Conservation (phyloP, 2,888 invertebrate genomes). For the Heliconius ethilla region DNA sequence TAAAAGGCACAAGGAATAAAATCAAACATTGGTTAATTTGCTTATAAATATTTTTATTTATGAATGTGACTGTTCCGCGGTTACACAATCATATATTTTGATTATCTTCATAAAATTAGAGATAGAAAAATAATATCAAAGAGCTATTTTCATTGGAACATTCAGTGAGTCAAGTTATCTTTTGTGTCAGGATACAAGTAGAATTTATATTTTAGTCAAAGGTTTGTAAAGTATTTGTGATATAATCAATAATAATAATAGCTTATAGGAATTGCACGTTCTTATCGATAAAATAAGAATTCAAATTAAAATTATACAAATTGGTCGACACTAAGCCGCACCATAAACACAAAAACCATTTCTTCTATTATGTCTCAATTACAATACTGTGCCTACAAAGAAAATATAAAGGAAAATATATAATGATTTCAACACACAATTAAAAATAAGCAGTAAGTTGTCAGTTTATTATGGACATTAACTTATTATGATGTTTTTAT, state of each 20-base stretch:
- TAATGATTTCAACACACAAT: slow-evolving; percentile 75
- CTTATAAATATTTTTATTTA: slow-evolving; percentile 80
- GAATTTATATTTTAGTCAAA: slow-evolving; percentile 56
- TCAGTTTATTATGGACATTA: slow-evolving; percentile 69
- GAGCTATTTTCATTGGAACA: slow-evolving; percentile 77
- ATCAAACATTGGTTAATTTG: slow-evolving; percentile 66
- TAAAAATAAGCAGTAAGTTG: slow-evolving; percentile 58
- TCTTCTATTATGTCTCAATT: slow-evolving; percentile 74
- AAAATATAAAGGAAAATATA: slow-evolving; percentile 63
- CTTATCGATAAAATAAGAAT: slow-evolving; percentile 57
- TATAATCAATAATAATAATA: slow-evolving; percentile 32
- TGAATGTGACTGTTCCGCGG: slow-evolving; percentile 76
- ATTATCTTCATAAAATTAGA: slow-evolving; percentile 80
- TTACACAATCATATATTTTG: slow-evolving; percentile 76
- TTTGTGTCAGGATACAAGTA: slow-evolving; percentile 46
- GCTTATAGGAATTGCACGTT: slow-evolving; percentile 50
- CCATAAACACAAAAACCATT: slow-evolving; percentile 62
- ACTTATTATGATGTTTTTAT: slow-evolving; percentile 71
- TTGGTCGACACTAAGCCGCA: slow-evolving; percentile 51
- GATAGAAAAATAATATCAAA: slow-evolving; percentile 83
- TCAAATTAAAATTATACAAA: slow-evolving; percentile 42
- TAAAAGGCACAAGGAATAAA: slow-evolving; percentile 38
- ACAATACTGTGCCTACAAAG: slow-evolving; percentile 66
- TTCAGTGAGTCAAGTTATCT: slow-evolving; percentile 63
- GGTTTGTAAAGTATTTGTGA: slow-evolving; percentile 50